Base-by-base conservation (phyloP, 2,888 invertebrate genomes). In the Tolmerus cingulatus region DNA sequence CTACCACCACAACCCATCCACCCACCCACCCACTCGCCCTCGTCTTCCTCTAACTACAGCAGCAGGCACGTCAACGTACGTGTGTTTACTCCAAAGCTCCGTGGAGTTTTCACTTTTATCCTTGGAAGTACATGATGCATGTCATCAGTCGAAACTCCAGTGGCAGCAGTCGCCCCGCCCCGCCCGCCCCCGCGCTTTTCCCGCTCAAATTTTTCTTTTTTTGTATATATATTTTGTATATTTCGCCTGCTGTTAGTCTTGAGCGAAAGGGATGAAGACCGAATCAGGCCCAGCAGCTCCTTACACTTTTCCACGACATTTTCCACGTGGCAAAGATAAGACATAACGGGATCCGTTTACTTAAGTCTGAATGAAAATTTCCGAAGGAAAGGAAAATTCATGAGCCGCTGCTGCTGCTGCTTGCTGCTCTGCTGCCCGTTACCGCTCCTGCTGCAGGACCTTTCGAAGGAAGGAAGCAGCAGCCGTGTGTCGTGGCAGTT, bases 251-350 rank as follows among this genome's bases (percentile, higher is more conserved):
- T 23, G n/a, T 9, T n/a, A 4, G 9, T n/a, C 23, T 27, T 19
- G 66, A 23, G 23, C 66, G 66, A 51, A n/a, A 19, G 19, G 51
- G 51, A 51, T 19, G n/a, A 51, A 51, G 19, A 16, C 43, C 12
- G 43, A 46, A 3, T 16, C 43, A 46, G 43, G 14, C 12, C 12
- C 76, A 76, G 66, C 57, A 23, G 19, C 27, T 12, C 27, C 66
- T 66, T 82, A 37, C 66, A 57, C 82, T 27, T 57, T 34, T 14
- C 37, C 37, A 66, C 34, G 57, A 57, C 82, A 57, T 66, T 82
- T 82, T 82, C 82, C 82, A 82, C 85, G 85, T 85, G 74, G 85
- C 85, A 85, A 74, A 74, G 85, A 85, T 85, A 85, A 40, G 74
- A 85, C 23, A 37, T 74, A 85, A 85, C 74, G 30, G 23, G 30